Percentiles rank a stretch among this genome's conserved stretches.
These are phyloP conservation scores for Miniopterus natalensis DNA, from an alignment of 2,113 vertebrate species.

Conservation along the genomic window DNA sequence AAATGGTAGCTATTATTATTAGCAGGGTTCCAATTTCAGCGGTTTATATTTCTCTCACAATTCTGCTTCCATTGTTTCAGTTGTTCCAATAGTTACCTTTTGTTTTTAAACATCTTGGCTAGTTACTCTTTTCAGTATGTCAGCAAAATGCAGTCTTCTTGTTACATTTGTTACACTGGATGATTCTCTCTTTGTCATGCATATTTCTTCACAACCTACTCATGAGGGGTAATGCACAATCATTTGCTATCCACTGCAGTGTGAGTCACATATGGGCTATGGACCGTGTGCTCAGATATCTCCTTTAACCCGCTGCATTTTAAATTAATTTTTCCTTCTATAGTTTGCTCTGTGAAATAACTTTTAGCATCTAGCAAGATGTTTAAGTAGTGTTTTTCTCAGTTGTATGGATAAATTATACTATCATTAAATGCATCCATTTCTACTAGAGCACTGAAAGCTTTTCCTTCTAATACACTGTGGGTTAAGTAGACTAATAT, in stretches of 20 bases:
- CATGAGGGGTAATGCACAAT: background rate
- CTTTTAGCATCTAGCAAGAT: background rate
- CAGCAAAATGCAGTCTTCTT: background rate
- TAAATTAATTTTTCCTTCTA: conserved; percentile 36
- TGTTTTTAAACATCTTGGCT: no score
- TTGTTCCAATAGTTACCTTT: background rate
- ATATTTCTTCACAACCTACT: background rate
- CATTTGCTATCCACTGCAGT: background rate
- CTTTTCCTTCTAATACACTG: background rate
- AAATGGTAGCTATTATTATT: background rate
- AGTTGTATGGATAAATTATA: background rate
- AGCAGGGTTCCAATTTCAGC: background rate
- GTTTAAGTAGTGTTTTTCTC: background rate
- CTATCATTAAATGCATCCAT: background rate
- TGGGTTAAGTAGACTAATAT: conserved; percentile 12
- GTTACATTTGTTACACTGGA: background rate
- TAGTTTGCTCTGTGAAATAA: conserved; percentile 22
- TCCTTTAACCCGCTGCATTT: conserved; percentile 23
- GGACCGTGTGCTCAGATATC: background rate
- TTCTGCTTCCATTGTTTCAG: background rate
- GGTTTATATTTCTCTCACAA: background rate
- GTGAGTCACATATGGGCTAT: background rate
- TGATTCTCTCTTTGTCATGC: background rate
- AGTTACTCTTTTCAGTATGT: background rate
- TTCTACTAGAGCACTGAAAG: background rate